phyloP scores from a whole-genome alignment of 2,113 vertebrate species.

The Phrynosoma blainvillii region DNA sequence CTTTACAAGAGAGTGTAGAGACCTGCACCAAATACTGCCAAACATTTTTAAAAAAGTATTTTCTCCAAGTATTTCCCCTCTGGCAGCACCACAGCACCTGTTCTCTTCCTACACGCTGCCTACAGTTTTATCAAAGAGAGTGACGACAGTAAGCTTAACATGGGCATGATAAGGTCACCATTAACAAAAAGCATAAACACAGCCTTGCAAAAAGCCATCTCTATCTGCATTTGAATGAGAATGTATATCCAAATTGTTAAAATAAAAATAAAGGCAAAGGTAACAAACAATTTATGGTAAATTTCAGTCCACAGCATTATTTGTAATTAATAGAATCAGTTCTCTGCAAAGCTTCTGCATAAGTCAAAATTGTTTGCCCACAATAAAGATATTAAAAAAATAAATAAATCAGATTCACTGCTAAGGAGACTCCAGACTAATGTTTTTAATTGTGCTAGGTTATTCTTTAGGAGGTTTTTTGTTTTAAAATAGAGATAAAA shows the following conservation, averaged over 20 bases:
- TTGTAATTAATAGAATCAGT: not conserved
- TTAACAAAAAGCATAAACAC: not conserved
- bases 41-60: not conserved
- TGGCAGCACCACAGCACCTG: conserved; percentile 5
- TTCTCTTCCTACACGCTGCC: conserved; percentile 11
- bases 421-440: not conserved
- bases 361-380: not conserved
- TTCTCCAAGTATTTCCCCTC: not conserved
- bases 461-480: no score
- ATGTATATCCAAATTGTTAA: not conserved
- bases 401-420: not conserved
- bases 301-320: not conserved
- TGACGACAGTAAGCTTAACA: not conserved
- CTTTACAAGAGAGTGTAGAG: not conserved
- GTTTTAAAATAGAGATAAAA: no score
- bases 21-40: not conserved
- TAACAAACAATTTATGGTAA: not conserved
- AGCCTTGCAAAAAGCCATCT: not conserved
- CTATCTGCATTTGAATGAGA: not conserved
- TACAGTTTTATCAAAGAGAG: not conserved
- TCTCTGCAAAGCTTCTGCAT: not conserved
- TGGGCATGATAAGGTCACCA: conserved; percentile 1
- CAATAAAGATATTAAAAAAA: not conserved
- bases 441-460: no score
- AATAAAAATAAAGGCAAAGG: not conserved